phyloP scores from a whole-genome alignment of 1,140 invertebrate genomes.

The Ericerus pela region DNA sequence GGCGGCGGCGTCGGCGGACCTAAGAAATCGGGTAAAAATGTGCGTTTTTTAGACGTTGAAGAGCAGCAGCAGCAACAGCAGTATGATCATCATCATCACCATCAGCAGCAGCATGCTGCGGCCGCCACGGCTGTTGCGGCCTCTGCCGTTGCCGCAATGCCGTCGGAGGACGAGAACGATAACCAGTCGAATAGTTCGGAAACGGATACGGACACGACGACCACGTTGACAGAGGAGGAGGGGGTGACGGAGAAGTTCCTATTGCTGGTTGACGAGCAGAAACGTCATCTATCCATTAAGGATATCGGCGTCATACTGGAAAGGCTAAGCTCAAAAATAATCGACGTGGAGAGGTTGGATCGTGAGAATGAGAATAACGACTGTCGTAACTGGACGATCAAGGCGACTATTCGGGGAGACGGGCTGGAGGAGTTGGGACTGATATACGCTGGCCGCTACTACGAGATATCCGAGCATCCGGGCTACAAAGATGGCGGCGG shows the following conservation, averaged over 20 bases:
- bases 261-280: constrained; percentile 80
- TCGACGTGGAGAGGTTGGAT: constrained; percentile 81
- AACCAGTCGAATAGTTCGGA: constrained; percentile 60
- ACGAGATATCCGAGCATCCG: constrained; percentile 84
- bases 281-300: constrained; percentile 78
- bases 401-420: constrained; percentile 79
- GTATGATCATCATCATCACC: constrained; percentile 3
- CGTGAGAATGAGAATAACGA: constrained; percentile 78
- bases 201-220: constrained; percentile 82
- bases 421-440: constrained; percentile 76
- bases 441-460: constrained; percentile 90
- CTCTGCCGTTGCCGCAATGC: constrained; percentile 6
- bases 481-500: constrained; percentile 77
- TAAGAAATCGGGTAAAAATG: constrained; percentile 33
- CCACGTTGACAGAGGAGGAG: constrained; percentile 79
- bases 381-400: constrained; percentile 88
- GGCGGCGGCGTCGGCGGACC: no score
- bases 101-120: neutral
- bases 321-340: constrained; percentile 75
- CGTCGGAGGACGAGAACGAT: constrained; percentile 8
- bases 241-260: constrained; percentile 79
- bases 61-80: constrained; percentile 20
- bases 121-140: neutral
- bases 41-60: constrained; percentile 58
- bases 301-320: constrained; percentile 90